phyloP scores from a whole-genome alignment of 2,888 invertebrate genomes.

The Drymonia ruficornis region DNA sequence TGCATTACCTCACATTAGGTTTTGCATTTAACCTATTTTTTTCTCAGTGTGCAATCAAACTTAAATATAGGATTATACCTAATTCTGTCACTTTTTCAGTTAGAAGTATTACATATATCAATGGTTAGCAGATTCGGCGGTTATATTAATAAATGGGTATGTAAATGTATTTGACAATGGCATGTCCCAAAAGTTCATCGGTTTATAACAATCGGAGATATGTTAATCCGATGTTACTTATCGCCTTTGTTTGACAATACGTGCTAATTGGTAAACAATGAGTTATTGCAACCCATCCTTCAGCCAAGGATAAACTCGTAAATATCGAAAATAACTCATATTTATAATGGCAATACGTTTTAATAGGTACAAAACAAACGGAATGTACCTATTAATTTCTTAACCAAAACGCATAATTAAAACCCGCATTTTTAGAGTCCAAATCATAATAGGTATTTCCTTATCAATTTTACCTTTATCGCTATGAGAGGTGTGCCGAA shows the following conservation, averaged over 20 bases:
- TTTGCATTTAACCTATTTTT: no score
- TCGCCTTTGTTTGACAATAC: slow-evolving; percentile 12
- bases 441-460: no score
- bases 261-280: slow-evolving; percentile 20
- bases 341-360: neutral
- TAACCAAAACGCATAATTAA: no score
- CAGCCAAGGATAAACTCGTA: neutral
- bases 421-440: no score
- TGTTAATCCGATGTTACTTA: slow-evolving; percentile 12
- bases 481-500: neutral
- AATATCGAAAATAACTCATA: neutral
- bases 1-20: no score
- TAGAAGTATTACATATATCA: no score
- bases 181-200: neutral
- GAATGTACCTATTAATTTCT: no score
- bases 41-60: no score
- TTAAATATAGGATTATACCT: no score
- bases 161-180: neutral
- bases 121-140: no score
- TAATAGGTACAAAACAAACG: no score
- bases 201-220: slow-evolving; percentile 7
- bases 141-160: neutral
- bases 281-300: slow-evolving; percentile 20
- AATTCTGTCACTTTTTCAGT: no score
- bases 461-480: neutral